Conservation (phyloP, 2,113 vertebrate species). For the Gambusia affinis region DNA sequence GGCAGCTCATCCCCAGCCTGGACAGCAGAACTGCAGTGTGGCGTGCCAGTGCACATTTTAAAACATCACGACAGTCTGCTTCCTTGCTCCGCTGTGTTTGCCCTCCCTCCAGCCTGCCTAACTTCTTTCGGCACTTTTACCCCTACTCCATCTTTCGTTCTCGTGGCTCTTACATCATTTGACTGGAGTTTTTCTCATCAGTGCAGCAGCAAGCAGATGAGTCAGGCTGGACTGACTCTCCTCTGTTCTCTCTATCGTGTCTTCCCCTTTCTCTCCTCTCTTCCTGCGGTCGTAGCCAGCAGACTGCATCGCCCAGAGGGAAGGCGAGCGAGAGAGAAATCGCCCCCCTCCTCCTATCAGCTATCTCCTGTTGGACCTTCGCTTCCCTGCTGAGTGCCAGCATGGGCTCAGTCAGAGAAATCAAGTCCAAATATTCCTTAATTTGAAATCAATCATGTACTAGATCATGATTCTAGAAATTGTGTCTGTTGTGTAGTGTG, state of each 20-base stretch:
- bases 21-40: slow-evolving; percentile 80
- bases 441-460: slow-evolving; percentile 30
- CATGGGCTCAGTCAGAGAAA: slow-evolving; percentile 15
- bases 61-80: slow-evolving; percentile 61
- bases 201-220: slow-evolving; percentile 79
- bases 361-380: slow-evolving; percentile 7
- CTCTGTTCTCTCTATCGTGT: slow-evolving; percentile 30
- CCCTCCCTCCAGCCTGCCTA: slow-evolving; percentile 16
- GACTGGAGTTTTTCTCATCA: slow-evolving; percentile 72
- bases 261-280: slow-evolving; percentile 15
- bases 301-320: slow-evolving; percentile 59
- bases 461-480: slow-evolving; percentile 17
- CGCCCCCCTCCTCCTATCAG: slow-evolving; percentile 23
- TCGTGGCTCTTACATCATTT: slow-evolving; percentile 75
- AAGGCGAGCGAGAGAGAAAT: slow-evolving; percentile 37
- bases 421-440: slow-evolving; percentile 43
- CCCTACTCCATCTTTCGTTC: slow-evolving; percentile 37
- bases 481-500: slow-evolving; percentile 34
- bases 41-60: slow-evolving; percentile 84
- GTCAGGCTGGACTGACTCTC: slow-evolving; percentile 73
- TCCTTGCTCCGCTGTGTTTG: slow-evolving; percentile 54
- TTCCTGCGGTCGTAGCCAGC: slow-evolving; percentile 57
- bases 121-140: slow-evolving; percentile 51
- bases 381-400: slow-evolving; percentile 26
- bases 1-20: slow-evolving; percentile 64